A percentile compares a stretch with the other conserved stretches of the same genome.
These are phyloP conservation scores for Notolabrus celidotus DNA, from an alignment of 2,797 vertebrate genomes.

Conservation along the genomic window DNA sequence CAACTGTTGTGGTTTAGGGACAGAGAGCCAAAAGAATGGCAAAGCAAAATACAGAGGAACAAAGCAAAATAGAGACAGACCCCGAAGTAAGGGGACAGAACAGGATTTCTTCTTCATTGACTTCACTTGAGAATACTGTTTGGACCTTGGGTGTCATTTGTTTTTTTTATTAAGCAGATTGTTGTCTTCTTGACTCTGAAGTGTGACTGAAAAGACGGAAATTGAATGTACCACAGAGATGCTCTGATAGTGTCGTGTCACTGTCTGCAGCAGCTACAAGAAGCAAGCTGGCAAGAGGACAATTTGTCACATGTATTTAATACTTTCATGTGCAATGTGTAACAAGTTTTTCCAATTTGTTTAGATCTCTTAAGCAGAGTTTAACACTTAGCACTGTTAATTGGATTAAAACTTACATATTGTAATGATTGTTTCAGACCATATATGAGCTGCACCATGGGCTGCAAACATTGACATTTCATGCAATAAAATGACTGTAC, in stretches of 20 bases:
- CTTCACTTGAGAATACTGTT: slow-evolving; percentile 57
- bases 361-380: too few species aligned
- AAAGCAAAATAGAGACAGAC: slow-evolving; percentile 56
- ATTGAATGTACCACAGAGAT: slow-evolving; percentile 60
- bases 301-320: neutral
- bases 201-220: slow-evolving; percentile 48
- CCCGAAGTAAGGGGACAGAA: slow-evolving; percentile 35
- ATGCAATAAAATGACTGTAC: too few species aligned
- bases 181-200: slow-evolving; percentile 53
- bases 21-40: slow-evolving; percentile 59
- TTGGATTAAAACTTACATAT: too few species aligned
- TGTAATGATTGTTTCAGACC: too few species aligned
- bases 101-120: slow-evolving; percentile 25
- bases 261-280: slow-evolving; percentile 22
- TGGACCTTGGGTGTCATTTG: slow-evolving; percentile 62
- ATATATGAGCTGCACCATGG: too few species aligned
- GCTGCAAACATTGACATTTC: too few species aligned
- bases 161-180: slow-evolving; percentile 59
- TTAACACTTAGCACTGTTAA: too few species aligned
- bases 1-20: slow-evolving; percentile 79
- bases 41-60: slow-evolving; percentile 65
- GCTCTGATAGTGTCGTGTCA: slow-evolving; percentile 37
- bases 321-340: neutral
- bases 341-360: too few species aligned
- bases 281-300: neutral